These are phyloP conservation scores for Acrobasis suavella DNA, from an alignment of 2,888 invertebrate genomes.

Conservation along the genomic window DNA sequence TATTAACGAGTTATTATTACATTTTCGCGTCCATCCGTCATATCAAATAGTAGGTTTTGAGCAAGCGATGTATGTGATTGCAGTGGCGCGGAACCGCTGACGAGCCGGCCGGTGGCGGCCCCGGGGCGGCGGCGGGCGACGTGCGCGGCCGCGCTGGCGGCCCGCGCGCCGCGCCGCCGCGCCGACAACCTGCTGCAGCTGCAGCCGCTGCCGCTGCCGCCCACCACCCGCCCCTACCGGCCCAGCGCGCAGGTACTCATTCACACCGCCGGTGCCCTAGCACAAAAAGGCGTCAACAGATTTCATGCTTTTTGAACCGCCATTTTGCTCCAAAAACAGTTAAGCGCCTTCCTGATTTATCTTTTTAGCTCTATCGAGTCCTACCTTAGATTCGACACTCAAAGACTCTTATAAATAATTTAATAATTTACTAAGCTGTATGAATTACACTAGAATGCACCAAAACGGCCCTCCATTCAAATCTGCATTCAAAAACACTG, in stretches of 20 bases:
- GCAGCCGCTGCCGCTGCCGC: slow-evolving; percentile 88
- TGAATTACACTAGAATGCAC: too few relatives aligned
- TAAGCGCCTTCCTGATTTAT: too few relatives aligned
- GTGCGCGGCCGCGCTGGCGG: slow-evolving; percentile 82
- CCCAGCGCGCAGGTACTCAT: slow-evolving; percentile 74
- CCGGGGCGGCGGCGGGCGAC: slow-evolving; percentile 84
- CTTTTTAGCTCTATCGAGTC: too few relatives aligned
- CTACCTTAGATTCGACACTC: too few relatives aligned
- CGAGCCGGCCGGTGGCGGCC: slow-evolving; percentile 85
- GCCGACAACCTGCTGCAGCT: slow-evolving; percentile 89
- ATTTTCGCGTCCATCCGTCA: too few relatives aligned
- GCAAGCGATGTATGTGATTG: background rate
- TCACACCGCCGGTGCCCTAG: background rate
- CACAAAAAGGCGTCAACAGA: too few relatives aligned
- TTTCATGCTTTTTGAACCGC: background rate
- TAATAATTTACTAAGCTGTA: too few relatives aligned
- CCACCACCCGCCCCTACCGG: slow-evolving; percentile 89
- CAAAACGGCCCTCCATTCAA: too few relatives aligned
- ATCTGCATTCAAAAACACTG: too few relatives aligned
- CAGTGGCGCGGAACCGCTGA: slow-evolving; percentile 56
- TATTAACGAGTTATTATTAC: too few relatives aligned
- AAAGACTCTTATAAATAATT: too few relatives aligned
- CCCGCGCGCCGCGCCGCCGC: slow-evolving; percentile 70
- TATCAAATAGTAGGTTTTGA: too few relatives aligned
- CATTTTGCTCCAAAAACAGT: background rate